Evolutionary conservation across 2,888 invertebrate genomes (phyloP), one percentile per base, ranked within the genome.

Genomic region (Agapostemon virescens): DNA sequence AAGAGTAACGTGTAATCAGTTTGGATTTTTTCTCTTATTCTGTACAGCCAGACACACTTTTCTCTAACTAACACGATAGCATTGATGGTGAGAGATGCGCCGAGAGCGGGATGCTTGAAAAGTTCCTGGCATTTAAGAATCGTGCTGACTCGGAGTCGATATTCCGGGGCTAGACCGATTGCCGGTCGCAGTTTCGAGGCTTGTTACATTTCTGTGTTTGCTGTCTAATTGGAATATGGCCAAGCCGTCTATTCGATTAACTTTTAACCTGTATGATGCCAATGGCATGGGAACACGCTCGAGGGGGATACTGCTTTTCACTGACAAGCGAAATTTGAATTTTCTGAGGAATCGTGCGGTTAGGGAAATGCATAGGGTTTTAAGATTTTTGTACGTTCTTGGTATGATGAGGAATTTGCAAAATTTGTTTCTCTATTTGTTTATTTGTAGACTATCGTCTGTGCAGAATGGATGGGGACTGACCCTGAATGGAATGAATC

Each of bases 1-100:
- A 79, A 79, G 71, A 79, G 79, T 79, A 72, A 79, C 79, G 79
- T 71, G 72, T 67, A 49, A 79, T 68, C 49, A 68, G 49, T 79
- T 69, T 58, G 58, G 20, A 36, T 23, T 52, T 55, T 61, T 49
- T 42, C 42, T 75, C 33, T 49, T 49, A 23, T 33, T 4, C 61
- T 64, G 77, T 63, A 63, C 63, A 36, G 63, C 63, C 20, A 63
- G 33, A 36, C n/a, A 63, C 63, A 63, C 33, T 20, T 63, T 63
- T 61, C 30, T 61, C 61, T 61, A 61, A 61, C 61, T 61, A 61
- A 61, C 61, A 61, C 61, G 61, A 61, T 61, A 61, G 61, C 30
- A 13, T 63, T 63, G 63, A 63, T 63, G 63, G 63, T 45, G 76
- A 55, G 76, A 55, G 55, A 49, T 74, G 77, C 63, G 42, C 40